Conservation (phyloP, 1,140 invertebrate species). For the Cardiocondyla obscurior region DNA sequence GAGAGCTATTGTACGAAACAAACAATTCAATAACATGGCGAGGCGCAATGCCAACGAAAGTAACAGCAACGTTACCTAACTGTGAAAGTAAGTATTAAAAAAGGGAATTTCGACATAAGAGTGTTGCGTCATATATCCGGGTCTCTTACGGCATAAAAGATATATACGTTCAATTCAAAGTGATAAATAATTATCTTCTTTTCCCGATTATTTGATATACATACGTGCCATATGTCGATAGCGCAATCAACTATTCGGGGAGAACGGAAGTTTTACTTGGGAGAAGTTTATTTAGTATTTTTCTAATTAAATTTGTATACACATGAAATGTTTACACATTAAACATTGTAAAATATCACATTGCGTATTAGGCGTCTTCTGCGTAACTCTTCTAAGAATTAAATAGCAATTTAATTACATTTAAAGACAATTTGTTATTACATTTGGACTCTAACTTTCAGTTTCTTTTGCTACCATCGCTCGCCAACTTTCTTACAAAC, state of each 20-base stretch:
- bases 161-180: not conserved
- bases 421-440: slow-evolving; percentile 15
- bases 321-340: slow-evolving; percentile 39
- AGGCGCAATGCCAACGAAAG: slow-evolving; percentile 5
- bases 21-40: slow-evolving; percentile 5
- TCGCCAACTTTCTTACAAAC: slow-evolving; percentile 19
- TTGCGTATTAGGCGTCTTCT: slow-evolving; percentile 64
- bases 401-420: slow-evolving; percentile 18
- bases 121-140: not conserved
- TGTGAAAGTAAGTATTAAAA: not conserved
- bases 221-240: not conserved
- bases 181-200: not conserved
- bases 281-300: slow-evolving; percentile 13
- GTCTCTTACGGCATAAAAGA: not conserved
- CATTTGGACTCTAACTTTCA: slow-evolving; percentile 23
- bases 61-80: not conserved
- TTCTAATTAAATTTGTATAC: slow-evolving; percentile 33
- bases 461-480: slow-evolving; percentile 5
- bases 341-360: slow-evolving; percentile 65
- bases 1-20: slow-evolving; percentile 60
- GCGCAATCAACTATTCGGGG: not conserved
- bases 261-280: not conserved
- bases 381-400: slow-evolving; percentile 20
- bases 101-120: not conserved
- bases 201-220: not conserved